Percentiles rank a stretch among this genome's conserved stretches.
Evolutionary conservation across 2,797 vertebrate genomes (phyloP).

Genomic region (Onychomys torridus): DNA sequence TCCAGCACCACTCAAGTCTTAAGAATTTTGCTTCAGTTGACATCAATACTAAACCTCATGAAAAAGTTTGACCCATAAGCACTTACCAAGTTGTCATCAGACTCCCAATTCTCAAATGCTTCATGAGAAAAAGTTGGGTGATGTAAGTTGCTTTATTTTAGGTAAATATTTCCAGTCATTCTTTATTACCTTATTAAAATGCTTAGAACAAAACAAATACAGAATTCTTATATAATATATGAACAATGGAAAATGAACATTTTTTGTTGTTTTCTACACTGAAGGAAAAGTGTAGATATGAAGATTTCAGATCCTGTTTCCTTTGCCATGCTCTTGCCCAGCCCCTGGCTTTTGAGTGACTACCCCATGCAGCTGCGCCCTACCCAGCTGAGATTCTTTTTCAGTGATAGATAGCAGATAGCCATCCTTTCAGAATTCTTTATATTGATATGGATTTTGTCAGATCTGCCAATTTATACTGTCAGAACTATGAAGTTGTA

Average conservation of each 20-base stretch:
- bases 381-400: background rate
- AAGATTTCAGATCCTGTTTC: background rate
- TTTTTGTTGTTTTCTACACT: background rate
- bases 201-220: background rate
- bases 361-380: background rate
- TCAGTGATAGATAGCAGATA: background rate
- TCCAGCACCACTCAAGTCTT: background rate
- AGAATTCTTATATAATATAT: background rate
- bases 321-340: background rate
- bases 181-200: background rate
- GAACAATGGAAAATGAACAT: background rate
- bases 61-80: background rate
- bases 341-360: background rate
- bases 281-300: background rate
- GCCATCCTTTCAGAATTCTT: background rate
- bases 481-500: background rate
- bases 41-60: background rate
- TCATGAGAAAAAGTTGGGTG: background rate
- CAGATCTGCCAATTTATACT: background rate
- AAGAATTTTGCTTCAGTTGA: background rate
- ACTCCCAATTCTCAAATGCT: background rate
- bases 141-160: background rate
- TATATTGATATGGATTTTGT: background rate
- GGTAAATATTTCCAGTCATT: background rate
- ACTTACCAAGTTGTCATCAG: background rate